Evolutionary conservation across 2,113 vertebrate species (phyloP), one percentile per base, ranked within the genome.

Genomic region (Chamaea fasciata): DNA sequence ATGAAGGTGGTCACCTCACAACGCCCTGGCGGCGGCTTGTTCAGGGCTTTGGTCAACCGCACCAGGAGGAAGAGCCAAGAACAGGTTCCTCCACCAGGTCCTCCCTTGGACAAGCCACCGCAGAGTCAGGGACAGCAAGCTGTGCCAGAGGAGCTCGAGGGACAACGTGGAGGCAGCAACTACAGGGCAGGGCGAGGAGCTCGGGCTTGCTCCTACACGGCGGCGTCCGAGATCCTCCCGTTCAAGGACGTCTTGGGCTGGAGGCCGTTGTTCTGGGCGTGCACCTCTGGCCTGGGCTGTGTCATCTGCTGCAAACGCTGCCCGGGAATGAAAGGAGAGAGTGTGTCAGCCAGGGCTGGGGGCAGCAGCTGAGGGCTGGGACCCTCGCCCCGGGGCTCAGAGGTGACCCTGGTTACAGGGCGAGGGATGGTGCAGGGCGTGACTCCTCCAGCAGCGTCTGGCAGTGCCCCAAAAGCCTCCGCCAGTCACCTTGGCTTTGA

Each of bases 281-380:
- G 96, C 30, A 26, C 23, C 31, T 97, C 98, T 77, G 97, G 90
- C 55, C 52, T 96, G 68, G 98, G 94, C 42, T 97, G 97, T 59
- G 97, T 98, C 98, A 99, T 99, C 97, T 94, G 98, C 87, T 93
- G 97, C 97, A 99, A 98, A 62, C 98, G 98, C 99, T 99, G 97
- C 55, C 56, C 55, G 5, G 86, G 84, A 84, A 69, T 4, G 84
- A 83, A 95, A 71, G 76, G 83, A 89, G 50, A 96, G n/a, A 89
- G 20, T 0, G 2, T 10, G 50, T 96, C 67, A 95, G 86, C n/a
- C 9, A 18, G 13, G 35, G 11, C 22, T 5, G 26, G 22, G 22
- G 2, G n/a, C 68, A 52, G 60, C 7, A 2, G 35, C 70, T 52
- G 60, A 64, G 15, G 62, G 24, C 1, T 28, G 33, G 33, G 46